Conservation (phyloP, 2,797 vertebrate genomes). For the Xerus rutilus region DNA sequence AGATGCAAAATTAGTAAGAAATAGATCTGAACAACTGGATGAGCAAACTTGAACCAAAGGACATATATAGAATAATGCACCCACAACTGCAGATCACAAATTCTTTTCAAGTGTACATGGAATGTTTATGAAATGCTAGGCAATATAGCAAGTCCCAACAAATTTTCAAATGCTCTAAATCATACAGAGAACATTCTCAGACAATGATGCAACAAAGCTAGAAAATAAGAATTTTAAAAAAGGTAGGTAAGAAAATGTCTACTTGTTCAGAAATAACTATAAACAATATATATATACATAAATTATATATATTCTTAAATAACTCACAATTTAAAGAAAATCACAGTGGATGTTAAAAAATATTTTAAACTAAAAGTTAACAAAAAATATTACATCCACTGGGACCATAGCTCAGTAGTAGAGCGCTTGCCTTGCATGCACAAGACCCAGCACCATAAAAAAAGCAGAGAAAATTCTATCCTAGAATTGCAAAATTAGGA, state of each 20-base stretch:
- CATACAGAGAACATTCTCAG: slow-evolving; percentile 70
- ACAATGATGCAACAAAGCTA: slow-evolving; percentile 66
- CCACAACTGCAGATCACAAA: background rate
- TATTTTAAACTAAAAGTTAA: background rate
- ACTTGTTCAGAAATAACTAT: background rate
- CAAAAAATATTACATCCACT: background rate
- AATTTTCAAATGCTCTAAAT: slow-evolving; percentile 58
- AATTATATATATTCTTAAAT: background rate
- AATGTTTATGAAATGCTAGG: slow-evolving; percentile 60
- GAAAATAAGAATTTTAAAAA: slow-evolving; percentile 48
- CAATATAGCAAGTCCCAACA: slow-evolving; percentile 73
- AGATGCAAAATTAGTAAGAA: slow-evolving; percentile 28
- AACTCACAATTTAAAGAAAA: background rate
- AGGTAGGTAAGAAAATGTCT: background rate
- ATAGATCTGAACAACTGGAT: slow-evolving; percentile 3
- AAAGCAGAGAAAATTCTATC: background rate
- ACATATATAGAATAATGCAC: background rate
- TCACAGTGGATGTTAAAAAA: slow-evolving; percentile 34
- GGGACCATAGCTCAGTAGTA: background rate
- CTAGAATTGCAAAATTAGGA: background rate
- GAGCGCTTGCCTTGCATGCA: no score
- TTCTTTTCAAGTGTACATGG: slow-evolving; percentile 27
- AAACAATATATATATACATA: background rate
- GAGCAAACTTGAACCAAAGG: slow-evolving; percentile 32
- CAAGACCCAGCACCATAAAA: no score